Conservation (phyloP, 1,140 invertebrate species). For the Drosophila ficusphila region DNA sequence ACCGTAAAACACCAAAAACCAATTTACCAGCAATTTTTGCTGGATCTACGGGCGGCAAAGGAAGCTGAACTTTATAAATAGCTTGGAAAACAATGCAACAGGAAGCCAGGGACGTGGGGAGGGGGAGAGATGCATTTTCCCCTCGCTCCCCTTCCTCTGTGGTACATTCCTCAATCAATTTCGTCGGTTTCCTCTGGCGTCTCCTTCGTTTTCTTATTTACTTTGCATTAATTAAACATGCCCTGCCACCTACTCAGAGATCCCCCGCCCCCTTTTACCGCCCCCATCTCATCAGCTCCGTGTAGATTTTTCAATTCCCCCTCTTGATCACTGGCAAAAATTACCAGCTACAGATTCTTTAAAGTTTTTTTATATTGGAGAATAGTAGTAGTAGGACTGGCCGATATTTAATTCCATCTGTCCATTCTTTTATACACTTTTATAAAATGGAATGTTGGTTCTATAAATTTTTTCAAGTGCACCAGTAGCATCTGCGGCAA, state of each 20-base stretch:
- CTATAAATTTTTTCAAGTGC: constrained; percentile 6
- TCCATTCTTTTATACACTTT: too few relatives aligned
- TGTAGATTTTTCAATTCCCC: constrained; percentile 66
- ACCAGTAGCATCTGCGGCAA: constrained; percentile 70
- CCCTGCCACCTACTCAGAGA: constrained; percentile 61
- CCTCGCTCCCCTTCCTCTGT: constrained; percentile 23
- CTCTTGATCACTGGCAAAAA: constrained; percentile 1
- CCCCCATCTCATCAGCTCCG: constrained; percentile 10
- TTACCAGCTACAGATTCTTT: too few relatives aligned
- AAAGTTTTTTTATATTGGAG: too few relatives aligned
- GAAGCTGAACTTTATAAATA: constrained; percentile 63
- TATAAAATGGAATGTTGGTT: too few relatives aligned
- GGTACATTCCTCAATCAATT: constrained; percentile 79
- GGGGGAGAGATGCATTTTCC: constrained; percentile 1
- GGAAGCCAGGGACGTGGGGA: constrained; percentile 35
- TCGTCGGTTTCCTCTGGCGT: constrained; percentile 50
- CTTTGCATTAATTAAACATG: constrained; percentile 82
- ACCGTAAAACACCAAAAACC: constrained; percentile 63
- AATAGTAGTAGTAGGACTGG: too few relatives aligned
- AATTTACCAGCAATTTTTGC: constrained; percentile 75
- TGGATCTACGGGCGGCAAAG: constrained; percentile 57
- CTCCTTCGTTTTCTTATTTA: constrained; percentile 69
- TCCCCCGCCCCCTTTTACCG: background rate
- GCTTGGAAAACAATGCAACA: constrained; percentile 55
- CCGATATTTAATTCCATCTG: too few relatives aligned